Conservation (phyloP, 2,113 vertebrate genomes). For the Triplophysa rosa region DNA sequence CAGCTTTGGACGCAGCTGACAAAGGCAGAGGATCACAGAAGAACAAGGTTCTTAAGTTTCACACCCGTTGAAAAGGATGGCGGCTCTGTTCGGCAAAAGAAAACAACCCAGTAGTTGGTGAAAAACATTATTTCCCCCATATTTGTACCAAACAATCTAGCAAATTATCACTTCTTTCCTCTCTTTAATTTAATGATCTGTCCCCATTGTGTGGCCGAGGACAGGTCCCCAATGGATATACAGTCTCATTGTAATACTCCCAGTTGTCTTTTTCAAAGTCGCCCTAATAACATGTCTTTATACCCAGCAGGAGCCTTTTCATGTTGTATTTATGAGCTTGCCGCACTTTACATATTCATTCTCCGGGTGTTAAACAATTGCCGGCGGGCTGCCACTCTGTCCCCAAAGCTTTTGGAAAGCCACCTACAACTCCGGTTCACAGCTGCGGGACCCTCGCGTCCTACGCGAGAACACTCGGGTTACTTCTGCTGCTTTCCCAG, state of each 20-base stretch:
- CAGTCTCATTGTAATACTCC: conserved; percentile 59
- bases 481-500: neutral
- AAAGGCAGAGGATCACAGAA: neutral
- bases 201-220: conserved; percentile 50
- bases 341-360: conserved; percentile 79
- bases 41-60: conserved; percentile 30
- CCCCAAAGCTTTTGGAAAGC: conserved; percentile 49
- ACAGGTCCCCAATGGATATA: conserved; percentile 55
- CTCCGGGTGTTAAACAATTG: conserved; percentile 69
- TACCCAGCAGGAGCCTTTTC: conserved; percentile 70
- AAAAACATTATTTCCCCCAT: conserved; percentile 43
- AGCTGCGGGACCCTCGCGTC: conserved; percentile 51
- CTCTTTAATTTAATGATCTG: conserved; percentile 56
- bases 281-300: conserved; percentile 64
- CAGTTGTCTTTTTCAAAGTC: conserved; percentile 61
- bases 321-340: conserved; percentile 72
- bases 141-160: conserved; percentile 51
- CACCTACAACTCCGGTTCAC: conserved; percentile 50
- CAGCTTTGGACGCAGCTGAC: conserved; percentile 28
- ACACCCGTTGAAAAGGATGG: conserved; percentile 23
- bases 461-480: conserved; percentile 30
- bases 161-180: conserved; percentile 57
- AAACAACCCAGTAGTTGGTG: conserved; percentile 13
- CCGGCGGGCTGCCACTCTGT: conserved; percentile 56
- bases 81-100: conserved; percentile 27